Evolutionary conservation across 2,113 vertebrate genomes (phyloP), one percentile per base, ranked within the genome.

Genomic region (Illadopsis cleaveri): DNA sequence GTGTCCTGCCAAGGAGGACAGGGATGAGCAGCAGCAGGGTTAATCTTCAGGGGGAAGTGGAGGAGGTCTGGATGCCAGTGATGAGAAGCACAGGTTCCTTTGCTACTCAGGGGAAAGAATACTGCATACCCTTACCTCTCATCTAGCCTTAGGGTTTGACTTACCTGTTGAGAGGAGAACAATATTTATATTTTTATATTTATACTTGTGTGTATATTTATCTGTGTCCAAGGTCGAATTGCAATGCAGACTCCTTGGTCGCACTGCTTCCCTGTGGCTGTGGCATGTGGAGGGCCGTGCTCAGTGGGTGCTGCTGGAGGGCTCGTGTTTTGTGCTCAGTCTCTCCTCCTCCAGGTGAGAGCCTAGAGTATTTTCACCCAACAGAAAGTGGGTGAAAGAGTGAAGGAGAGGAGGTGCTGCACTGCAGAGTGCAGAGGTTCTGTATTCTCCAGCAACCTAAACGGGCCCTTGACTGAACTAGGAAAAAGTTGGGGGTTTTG

Each of bases 171-270:
- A 48, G 38, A 73, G 20, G 25, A 70, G 27, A 64, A 12, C 17
- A 51, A 2, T 21, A 16, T 62, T 65, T 50, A 3, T 33, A 51
- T 45, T 53, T 58, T 42, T 54, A 7, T 50, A 7, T 47, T 47
- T 45, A 3, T 35, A 28, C 35, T 72, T 80, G 21, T 56, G 10
- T 56, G 54, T 15, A 2, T 31, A 54, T 54, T 25, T 68, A 31
- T 37, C n/a, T 75, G 38, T 19, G 6, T 64, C 56, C 0, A 0
- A 37, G 16, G 6, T 8, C 0, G 0, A 25, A 19, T 30, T 28
- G 12, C 7, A 3, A 11, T 18, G 30, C 28, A 7, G 28, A 7
- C 8, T 12, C 47, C 68, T 53, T 5, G 16, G 76, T 42, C 24
- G 60, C 1, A 2, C 25, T 21, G 47, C 77, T 48, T 35, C 1